These are phyloP conservation scores for Crenuchus spilurus DNA, from an alignment of 2,797 vertebrate genomes.

Conservation along the genomic window DNA sequence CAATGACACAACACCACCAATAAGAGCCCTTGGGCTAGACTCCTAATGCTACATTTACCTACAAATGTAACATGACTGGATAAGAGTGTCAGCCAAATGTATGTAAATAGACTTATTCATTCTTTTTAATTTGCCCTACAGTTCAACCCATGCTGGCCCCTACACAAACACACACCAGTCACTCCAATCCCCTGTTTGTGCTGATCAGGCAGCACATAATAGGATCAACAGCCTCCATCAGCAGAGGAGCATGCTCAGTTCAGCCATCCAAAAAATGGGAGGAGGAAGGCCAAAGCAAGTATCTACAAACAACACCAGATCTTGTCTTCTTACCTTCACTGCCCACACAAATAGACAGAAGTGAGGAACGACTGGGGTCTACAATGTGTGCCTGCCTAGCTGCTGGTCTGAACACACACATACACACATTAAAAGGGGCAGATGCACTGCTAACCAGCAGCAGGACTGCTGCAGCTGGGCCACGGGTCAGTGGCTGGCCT, in stretches of 20 bases:
- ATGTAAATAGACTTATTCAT: too few relatives aligned
- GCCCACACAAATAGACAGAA: constrained; percentile 42
- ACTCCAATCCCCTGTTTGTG: constrained; percentile 54
- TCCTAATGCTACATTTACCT: too few relatives aligned
- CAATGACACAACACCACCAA: too few relatives aligned
- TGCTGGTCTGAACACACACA: constrained; percentile 39
- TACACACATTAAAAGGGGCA: constrained; percentile 54
- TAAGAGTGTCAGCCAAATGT: too few relatives aligned
- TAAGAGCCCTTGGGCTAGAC: too few relatives aligned
- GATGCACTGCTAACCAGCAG: constrained; percentile 57
- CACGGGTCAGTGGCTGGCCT: constrained; percentile 68
- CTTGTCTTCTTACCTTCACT: constrained; percentile 45
- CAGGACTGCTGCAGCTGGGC: constrained; percentile 66
- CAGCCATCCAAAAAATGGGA: constrained; percentile 8
- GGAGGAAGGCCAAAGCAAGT: constrained; percentile 48
- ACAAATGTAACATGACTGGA: too few relatives aligned
- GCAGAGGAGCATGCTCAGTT: constrained; percentile 27
- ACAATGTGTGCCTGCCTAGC: constrained; percentile 35
- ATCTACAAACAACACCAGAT: constrained; percentile 53
- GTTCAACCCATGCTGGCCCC: constrained; percentile 18
- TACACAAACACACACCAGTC: constrained; percentile 27
- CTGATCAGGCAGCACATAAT: constrained; percentile 61
- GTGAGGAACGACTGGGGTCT: constrained; percentile 41
- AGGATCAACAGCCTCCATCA: constrained; percentile 56
- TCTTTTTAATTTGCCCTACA: neutral